These are phyloP conservation scores for Anastrepha obliqua DNA, from an alignment of 1,140 invertebrate genomes.

Conservation along the genomic window DNA sequence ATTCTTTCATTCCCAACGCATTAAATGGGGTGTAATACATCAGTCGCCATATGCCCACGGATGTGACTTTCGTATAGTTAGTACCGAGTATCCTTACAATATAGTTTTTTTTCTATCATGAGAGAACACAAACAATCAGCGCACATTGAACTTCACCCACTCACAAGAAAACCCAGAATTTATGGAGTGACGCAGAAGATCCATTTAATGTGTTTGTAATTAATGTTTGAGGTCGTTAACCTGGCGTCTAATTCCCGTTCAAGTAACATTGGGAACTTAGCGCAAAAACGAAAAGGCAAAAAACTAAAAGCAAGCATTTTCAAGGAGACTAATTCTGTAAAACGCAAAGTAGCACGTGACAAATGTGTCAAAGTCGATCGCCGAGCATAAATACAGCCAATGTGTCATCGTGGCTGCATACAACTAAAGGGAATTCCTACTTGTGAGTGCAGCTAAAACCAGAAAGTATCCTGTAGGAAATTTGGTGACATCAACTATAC, in stretches of 20 bases:
- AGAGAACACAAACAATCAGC: background rate
- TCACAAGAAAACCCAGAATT: background rate
- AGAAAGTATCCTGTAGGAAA: background rate
- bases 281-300: background rate
- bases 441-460: background rate
- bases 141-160: constrained; percentile 44
- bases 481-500: too few relatives aligned
- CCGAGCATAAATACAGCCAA: background rate
- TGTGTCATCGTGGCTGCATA: background rate
- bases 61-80: background rate
- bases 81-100: background rate
- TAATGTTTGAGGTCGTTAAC: constrained; percentile 27
- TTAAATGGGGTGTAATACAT: too few relatives aligned
- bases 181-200: background rate
- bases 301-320: background rate
- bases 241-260: constrained; percentile 8
- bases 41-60: background rate
- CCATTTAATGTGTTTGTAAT: background rate
- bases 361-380: background rate
- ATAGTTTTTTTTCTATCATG: background rate
- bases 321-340: background rate
- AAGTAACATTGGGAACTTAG: background rate
- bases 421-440: background rate
- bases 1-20: too few relatives aligned
- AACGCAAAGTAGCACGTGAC: constrained; percentile 3